Base-by-base conservation (phyloP, 2,888 invertebrate species). In the Zeuzera pyrina region DNA sequence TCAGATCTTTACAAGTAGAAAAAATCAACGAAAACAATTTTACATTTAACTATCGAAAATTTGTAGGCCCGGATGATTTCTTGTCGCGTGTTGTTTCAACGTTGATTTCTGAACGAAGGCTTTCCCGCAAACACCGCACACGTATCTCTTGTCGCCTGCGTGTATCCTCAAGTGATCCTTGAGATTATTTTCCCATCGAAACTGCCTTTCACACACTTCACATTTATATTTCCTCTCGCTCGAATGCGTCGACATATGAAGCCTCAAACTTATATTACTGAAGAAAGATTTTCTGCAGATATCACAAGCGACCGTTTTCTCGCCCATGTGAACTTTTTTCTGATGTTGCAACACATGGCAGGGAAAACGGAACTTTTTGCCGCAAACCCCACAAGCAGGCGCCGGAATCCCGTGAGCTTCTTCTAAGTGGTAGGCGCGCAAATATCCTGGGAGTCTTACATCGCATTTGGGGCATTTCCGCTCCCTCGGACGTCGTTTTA, bases 231-330 rank as follows among this genome's bases (percentile, higher is more conserved):
- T 54, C 10, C 54, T 57, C 3, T 45, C 51, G 2, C 45, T 38
- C 8, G 57, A 55, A 33, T 69, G 70, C 14, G 45, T 49, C 0
- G 42, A 29, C 16, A 45, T 38, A 13, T 58, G 59, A 14, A 49
- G 38, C 7, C 38, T 49, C 15, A 73, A 41, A 30, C 57, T 52
- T 0, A 51, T 22, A 2, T 52, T 47, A 14, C 57, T 49, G 12
- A 64, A 67, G 37, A 86, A 86, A 1, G 52, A 60, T 43, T 78
- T 85, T n/a, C 71, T 60, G 41, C 87, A 87, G 0, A 79, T 44
- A 4, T 65, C 50, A 37, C 87, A 87, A 12, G 56, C 57, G 8
- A 66, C 64, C 14, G 60, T 76, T 35, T 47, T 65, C 23, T 65
- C 67, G 0, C 59, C 59, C 65, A 71, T 64, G 12, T 72, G 72